Percentiles rank a stretch among this genome's conserved stretches.
phyloP scores from a whole-genome alignment of 2,888 invertebrate species.

The Crematogaster levior region DNA sequence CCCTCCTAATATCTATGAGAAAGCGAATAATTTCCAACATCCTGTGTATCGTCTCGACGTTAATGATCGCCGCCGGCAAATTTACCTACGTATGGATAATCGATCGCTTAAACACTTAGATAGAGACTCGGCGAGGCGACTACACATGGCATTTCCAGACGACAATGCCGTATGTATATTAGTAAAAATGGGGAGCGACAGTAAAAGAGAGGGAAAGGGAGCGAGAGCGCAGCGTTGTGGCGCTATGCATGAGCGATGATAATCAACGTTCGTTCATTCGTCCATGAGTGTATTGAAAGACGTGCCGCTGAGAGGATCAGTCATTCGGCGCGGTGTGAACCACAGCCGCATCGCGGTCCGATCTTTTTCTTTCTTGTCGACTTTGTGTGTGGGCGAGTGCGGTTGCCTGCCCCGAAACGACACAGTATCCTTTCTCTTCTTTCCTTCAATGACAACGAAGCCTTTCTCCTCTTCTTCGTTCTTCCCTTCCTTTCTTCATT shows the following conservation, averaged over 20 bases:
- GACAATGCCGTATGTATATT: constrained; percentile 6
- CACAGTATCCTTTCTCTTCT: constrained; percentile 39
- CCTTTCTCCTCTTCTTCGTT: constrained; percentile 27
- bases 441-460: constrained; percentile 40
- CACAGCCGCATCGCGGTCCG: constrained; percentile 69
- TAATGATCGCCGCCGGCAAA: constrained; percentile 9
- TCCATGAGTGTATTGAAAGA: constrained; percentile 78
- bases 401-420: constrained; percentile 44
- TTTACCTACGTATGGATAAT: constrained; percentile 29
- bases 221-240: constrained; percentile 44
- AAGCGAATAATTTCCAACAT: background rate
- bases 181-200: constrained; percentile 10
- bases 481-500: background rate
- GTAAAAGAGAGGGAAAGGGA: constrained; percentile 19
- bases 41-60: background rate
- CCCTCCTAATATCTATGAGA: background rate
- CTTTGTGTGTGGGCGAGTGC: constrained; percentile 70
- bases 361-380: constrained; percentile 71
- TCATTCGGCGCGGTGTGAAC: constrained; percentile 76
- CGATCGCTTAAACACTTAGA: constrained; percentile 3
- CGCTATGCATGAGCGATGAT: constrained; percentile 74
- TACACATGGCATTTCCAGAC: background rate
- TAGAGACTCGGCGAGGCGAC: constrained; percentile 11
- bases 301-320: constrained; percentile 82
- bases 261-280: constrained; percentile 77